These are phyloP conservation scores for Hydrochoerus hydrochaeris DNA, from an alignment of 2,113 vertebrate species.

Conservation along the genomic window DNA sequence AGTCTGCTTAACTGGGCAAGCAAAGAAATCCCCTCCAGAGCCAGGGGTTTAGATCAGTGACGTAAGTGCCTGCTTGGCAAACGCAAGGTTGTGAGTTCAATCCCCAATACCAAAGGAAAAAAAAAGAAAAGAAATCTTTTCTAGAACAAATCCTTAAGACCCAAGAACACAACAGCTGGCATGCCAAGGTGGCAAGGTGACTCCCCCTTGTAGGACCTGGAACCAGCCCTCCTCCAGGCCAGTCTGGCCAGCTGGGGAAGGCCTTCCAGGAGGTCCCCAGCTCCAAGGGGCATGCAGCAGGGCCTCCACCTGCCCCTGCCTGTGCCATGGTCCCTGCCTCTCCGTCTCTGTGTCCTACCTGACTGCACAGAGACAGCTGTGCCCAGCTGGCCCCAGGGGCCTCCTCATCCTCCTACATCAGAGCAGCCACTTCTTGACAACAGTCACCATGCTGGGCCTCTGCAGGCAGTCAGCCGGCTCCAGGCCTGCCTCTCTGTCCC, in stretches of 20 bases:
- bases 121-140: background rate
- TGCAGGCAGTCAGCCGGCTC: background rate
- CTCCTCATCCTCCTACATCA: background rate
- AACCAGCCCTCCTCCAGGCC: background rate
- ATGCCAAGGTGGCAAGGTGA: background rate
- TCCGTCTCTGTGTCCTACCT: background rate
- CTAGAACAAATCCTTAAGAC: background rate
- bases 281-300: background rate
- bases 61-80: no score
- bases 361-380: background rate
- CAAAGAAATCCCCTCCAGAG: background rate
- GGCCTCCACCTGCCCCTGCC: background rate
- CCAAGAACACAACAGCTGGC: background rate
- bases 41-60: no score
- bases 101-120: no score
- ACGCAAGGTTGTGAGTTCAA: no score
- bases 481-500: background rate
- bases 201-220: background rate
- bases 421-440: background rate
- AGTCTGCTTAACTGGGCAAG: background rate
- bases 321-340: background rate
- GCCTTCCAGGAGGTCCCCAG: background rate
- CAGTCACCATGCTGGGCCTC: background rate
- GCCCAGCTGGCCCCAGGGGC: background rate
- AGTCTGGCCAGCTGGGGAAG: background rate